Evolutionary conservation across 2,113 vertebrate species (phyloP).

Genomic region (Xyrauchen texanus): DNA sequence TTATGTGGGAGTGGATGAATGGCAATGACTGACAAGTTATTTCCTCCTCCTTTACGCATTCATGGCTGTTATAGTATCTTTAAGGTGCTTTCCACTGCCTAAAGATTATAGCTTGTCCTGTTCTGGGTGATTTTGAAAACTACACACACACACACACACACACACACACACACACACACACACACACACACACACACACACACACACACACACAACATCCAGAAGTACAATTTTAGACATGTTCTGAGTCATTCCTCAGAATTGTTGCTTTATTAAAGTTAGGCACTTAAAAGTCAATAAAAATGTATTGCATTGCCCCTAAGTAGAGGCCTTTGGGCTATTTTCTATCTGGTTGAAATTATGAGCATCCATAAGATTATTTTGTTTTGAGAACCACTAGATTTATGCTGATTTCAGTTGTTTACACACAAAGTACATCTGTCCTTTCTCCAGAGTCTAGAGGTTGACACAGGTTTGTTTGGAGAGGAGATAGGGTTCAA

Average conservation of each 20-base stretch:
- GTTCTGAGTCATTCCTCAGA: too few relatives aligned
- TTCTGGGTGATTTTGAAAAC: too few relatives aligned
- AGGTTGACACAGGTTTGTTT: conserved; percentile 1
- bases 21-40: conserved; percentile 7
- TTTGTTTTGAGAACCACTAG: background rate
- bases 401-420: background rate
- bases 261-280: too few relatives aligned
- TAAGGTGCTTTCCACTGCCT: conserved; percentile 13
- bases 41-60: background rate
- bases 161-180: too few relatives aligned
- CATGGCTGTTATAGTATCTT: background rate
- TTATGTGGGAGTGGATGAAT: conserved; percentile 11
- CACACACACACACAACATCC: too few relatives aligned
- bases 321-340: background rate
- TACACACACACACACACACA: too few relatives aligned
- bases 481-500: background rate
- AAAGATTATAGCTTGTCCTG: background rate
- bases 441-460: background rate
- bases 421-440: background rate
- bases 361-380: background rate
- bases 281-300: too few relatives aligned
- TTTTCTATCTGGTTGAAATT: background rate
- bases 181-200: too few relatives aligned
- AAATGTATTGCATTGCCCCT: too few relatives aligned
- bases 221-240: too few relatives aligned